Evolutionary conservation across 2,888 invertebrate genomes (phyloP).

Genomic region (Hydraecia micacea): DNA sequence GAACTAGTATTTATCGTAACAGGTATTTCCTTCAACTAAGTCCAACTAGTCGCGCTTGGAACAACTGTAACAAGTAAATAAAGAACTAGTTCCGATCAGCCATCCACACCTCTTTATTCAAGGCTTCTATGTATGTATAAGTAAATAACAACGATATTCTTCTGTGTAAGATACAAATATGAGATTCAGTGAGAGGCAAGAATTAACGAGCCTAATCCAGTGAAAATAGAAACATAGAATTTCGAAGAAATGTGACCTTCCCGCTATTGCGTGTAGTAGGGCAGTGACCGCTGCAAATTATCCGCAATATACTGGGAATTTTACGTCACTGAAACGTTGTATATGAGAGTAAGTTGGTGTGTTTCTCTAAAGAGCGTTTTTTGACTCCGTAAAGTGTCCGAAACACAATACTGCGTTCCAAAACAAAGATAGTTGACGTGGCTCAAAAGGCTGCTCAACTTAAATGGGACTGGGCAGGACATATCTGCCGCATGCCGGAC

Average conservation of each 20-base stretch:
- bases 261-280: too few species aligned
- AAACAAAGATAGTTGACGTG: too few species aligned
- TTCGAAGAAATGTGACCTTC: not conserved
- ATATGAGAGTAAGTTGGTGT: too few species aligned
- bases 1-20: constrained; percentile 43
- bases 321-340: too few species aligned
- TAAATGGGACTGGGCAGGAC: too few species aligned
- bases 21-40: constrained; percentile 30
- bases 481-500: too few species aligned
- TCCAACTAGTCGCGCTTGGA: constrained; percentile 31
- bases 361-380: too few species aligned
- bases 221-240: not conserved
- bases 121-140: constrained; percentile 11
- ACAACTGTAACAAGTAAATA: constrained; percentile 36
- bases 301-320: too few species aligned
- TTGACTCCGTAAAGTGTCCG: too few species aligned
- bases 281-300: too few species aligned
- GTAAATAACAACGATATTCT: not conserved
- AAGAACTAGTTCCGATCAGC: constrained; percentile 36
- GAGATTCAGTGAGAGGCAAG: not conserved
- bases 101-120: constrained; percentile 21
- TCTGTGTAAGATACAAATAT: not conserved
- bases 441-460: too few species aligned
- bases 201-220: not conserved
- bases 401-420: too few species aligned